Conservation (phyloP, 1,140 invertebrate genomes). For the Lethrus apterus region DNA sequence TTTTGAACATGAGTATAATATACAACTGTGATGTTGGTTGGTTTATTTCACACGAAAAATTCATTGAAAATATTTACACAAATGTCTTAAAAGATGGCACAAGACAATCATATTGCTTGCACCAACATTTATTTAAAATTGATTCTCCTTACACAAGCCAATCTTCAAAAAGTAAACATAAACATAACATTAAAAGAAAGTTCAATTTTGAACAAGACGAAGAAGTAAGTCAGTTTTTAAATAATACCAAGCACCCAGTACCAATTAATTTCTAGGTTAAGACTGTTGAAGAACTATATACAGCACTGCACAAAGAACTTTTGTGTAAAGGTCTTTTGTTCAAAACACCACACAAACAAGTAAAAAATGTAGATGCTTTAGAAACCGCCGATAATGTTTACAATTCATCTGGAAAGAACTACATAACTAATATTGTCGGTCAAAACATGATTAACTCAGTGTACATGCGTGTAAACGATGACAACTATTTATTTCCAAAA, state of each 20-base stretch:
- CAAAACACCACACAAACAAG: constrained; percentile 14
- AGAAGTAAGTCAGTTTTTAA: constrained; percentile 3
- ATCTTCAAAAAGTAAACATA: constrained; percentile 6
- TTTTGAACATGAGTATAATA: constrained; percentile 30
- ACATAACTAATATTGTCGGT: constrained; percentile 21
- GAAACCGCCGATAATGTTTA: constrained; percentile 26
- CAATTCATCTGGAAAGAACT: constrained; percentile 19
- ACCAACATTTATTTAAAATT: constrained; percentile 24
- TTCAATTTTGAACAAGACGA: background rate
- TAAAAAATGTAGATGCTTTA: constrained; percentile 22
- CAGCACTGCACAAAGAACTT: constrained; percentile 14
- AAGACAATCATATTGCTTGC: constrained; percentile 13
- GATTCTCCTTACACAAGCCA: constrained; percentile 19
- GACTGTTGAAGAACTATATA: constrained; percentile 4
- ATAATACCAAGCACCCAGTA: constrained; percentile 3
- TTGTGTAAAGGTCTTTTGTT: constrained; percentile 11
- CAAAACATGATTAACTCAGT: constrained; percentile 23
- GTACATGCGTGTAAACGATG: constrained; percentile 21
- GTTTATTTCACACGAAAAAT: constrained; percentile 27
- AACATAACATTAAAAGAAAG: constrained; percentile 14
- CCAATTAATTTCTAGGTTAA: background rate
- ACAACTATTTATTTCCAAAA: constrained; percentile 32
- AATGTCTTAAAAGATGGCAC: constrained; percentile 4
- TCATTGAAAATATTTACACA: constrained; percentile 22
- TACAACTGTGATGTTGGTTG: constrained; percentile 20